phyloP scores from a whole-genome alignment of 2,888 invertebrate species.

The Dascillus cervinus region DNA sequence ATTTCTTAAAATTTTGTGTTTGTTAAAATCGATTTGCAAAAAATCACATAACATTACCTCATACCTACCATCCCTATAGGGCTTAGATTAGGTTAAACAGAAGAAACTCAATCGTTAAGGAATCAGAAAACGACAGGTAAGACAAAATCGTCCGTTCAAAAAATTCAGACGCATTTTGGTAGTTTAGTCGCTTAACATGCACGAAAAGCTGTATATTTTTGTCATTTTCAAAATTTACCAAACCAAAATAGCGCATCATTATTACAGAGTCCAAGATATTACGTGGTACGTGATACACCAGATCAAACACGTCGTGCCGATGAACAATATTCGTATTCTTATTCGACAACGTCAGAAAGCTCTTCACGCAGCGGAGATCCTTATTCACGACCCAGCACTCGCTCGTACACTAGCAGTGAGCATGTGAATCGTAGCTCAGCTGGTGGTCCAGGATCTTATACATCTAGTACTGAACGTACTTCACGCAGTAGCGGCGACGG shows the following conservation, averaged over 20 bases:
- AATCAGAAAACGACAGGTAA: no score
- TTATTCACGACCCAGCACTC: conserved; percentile 55
- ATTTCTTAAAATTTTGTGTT: no score
- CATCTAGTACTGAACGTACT: conserved; percentile 66
- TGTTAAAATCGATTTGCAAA: conserved; percentile 25
- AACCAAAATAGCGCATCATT: no score
- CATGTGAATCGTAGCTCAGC: conserved; percentile 56
- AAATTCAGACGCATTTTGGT: no score
- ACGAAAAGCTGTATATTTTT: no score
- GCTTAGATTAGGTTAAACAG: no score
- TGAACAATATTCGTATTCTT: conserved; percentile 80
- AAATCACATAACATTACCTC: conserved; percentile 12
- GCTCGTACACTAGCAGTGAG: conserved; percentile 62
- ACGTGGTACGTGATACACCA: conserved; percentile 73
- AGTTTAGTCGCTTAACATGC: conserved; percentile 6
- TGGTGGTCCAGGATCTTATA: conserved; percentile 63
- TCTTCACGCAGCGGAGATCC: conserved; percentile 47
- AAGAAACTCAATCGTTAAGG: no score
- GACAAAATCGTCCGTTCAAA: no score
- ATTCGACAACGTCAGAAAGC: conserved; percentile 55
- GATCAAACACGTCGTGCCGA: conserved; percentile 62
- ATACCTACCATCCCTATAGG: conserved; percentile 7
- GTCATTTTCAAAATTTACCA: no score
- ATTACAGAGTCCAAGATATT: conserved; percentile 87
- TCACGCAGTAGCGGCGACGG: conserved; percentile 62